Evolutionary conservation across 1,140 invertebrate genomes (phyloP), one percentile per base, ranked within the genome.

Genomic region (Drosophila mauritiana): DNA sequence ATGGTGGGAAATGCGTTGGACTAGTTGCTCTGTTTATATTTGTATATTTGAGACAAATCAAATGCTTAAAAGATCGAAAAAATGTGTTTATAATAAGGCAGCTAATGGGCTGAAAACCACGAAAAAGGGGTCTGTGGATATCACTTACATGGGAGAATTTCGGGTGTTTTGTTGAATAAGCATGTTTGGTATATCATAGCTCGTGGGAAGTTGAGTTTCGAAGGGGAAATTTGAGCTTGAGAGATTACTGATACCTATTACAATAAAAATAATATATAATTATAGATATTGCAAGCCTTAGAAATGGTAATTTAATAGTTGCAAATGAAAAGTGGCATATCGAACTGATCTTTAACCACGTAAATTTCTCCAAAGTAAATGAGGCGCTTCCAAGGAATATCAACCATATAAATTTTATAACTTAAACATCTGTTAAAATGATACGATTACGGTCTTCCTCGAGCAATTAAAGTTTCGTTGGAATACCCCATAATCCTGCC

Each of bases 51-150:
- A 72, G 79, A 76, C 58, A 63, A 80, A 84, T 80, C 80, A 80
- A 84, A 61, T 54, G 52, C 55, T 61, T 42, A 56, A 53, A 51
- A 58, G 73, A 80, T 64, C 40, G 51, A 69, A 69, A 59, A 85
- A 84, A 84, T 84, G 81, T 84, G 80, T 85, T 84, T 68, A 51
- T 84, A 84, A 84, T 84, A 84, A 84, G 78, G 42, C 74, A 73
- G 81, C 81, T 84, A 85, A 84, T 85, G 74, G 81, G 57, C 49
- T 15, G 39, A 54, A 40, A 55, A 39, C 59, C 72, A 84, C 63
- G 51, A 80, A 43, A 83, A 83, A 76, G 76, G 80, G 80, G 65
- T 84, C 65, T 55, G 53, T 48, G 64, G 27, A 70, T 83, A 83
- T 83, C 80, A 73, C 12, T 83, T 80, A 72, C 80, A 56, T 37